Conservation (phyloP, 2,888 invertebrate genomes). For the Cantharis lateralis region DNA sequence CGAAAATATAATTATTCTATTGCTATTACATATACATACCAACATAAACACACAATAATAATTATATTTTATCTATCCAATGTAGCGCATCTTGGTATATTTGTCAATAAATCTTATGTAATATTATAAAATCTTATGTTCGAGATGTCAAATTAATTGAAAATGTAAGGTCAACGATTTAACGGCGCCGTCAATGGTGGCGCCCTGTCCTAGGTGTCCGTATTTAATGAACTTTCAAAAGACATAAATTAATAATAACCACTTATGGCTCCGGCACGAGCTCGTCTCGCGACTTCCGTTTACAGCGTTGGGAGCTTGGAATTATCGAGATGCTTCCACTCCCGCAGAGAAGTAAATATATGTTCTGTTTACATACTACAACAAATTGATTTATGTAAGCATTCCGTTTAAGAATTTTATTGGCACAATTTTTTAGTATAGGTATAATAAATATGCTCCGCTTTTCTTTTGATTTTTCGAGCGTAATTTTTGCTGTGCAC, state of each 20-base stretch:
- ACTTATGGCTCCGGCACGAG: constrained; percentile 30
- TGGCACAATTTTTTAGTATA: background rate
- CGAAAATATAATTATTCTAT: background rate
- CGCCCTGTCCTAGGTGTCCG: constrained; percentile 30
- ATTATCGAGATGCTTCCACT: constrained; percentile 1
- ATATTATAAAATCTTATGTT: background rate
- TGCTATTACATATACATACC: background rate
- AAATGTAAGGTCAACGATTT: constrained; percentile 41
- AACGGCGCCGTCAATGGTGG: constrained; percentile 39
- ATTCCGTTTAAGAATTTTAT: background rate
- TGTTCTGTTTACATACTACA: constrained; percentile 1
- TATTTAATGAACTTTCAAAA: constrained; percentile 22
- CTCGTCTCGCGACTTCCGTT: constrained; percentile 33
- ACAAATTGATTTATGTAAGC: constrained; percentile 1
- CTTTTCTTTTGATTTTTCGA: background rate
- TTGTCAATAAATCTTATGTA: background rate
- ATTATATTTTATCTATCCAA: background rate
- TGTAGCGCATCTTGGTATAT: background rate
- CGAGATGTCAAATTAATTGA: constrained; percentile 34
- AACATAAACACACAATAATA: background rate
- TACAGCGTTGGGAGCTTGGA: constrained; percentile 4
- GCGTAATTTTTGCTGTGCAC: background rate
- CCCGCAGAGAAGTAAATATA: constrained; percentile 7
- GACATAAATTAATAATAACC: constrained; percentile 18
- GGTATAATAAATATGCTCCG: background rate